These are phyloP conservation scores for Brachystomella parvula DNA, from an alignment of 1,140 invertebrate species.

Conservation along the genomic window DNA sequence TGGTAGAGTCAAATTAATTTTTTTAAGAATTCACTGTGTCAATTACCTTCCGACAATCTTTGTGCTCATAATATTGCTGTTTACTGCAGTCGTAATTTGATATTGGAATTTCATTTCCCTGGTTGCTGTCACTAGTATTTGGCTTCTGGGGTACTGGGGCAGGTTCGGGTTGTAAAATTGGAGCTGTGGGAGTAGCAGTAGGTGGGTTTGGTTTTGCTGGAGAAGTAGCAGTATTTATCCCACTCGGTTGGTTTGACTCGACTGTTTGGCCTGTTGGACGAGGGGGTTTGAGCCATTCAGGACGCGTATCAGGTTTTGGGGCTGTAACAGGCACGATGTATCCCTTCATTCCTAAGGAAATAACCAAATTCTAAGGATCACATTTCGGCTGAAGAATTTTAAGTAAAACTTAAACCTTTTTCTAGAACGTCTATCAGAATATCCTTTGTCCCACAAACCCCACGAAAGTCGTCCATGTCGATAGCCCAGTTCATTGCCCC, in stretches of 20 bases:
- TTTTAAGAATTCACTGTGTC: not conserved
- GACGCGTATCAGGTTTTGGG: constrained; percentile 15
- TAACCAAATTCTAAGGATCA: constrained; percentile 38
- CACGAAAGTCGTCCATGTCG: constrained; percentile 76
- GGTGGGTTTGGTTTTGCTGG: not conserved
- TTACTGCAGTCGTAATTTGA: constrained; percentile 18
- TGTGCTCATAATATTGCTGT: constrained; percentile 24
- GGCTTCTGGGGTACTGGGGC: not conserved
- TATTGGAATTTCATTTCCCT: not conserved
- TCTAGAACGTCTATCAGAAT: constrained; percentile 62
- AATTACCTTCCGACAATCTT: constrained; percentile 30
- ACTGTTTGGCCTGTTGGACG: constrained; percentile 1
- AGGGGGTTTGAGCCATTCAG: constrained; percentile 12
- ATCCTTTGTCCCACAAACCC: constrained; percentile 64
- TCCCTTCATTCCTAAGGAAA: constrained; percentile 51
- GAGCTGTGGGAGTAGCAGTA: not conserved
- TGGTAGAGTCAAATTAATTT: not conserved
- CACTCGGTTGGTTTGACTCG: no score
- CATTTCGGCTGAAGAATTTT: not conserved
- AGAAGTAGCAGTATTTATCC: no score
- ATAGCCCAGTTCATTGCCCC: constrained; percentile 86
- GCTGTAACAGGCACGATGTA: constrained; percentile 62
- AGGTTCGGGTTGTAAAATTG: not conserved
- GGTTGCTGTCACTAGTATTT: not conserved
- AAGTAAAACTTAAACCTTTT: constrained; percentile 44